Evolutionary conservation across 2,113 vertebrate genomes (phyloP).

Genomic region (Corydoras maculifer): DNA sequence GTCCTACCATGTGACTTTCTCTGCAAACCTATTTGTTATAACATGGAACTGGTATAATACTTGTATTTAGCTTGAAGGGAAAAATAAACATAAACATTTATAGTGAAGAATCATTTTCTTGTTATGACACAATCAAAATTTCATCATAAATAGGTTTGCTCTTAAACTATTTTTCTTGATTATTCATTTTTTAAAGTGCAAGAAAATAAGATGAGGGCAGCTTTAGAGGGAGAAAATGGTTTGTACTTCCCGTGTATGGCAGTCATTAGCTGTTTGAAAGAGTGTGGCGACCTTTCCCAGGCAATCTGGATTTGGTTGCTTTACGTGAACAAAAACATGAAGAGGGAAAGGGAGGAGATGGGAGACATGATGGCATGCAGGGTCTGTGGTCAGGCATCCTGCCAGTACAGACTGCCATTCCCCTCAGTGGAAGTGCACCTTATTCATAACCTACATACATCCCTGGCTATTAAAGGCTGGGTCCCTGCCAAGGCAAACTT

Average conservation of each 20-base stretch:
- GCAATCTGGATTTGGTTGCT: slow-evolving; percentile 4
- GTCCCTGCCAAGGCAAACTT: slow-evolving; percentile 68
- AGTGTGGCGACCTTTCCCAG: slow-evolving; percentile 32
- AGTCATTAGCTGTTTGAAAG: slow-evolving; percentile 28
- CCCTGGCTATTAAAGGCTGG: slow-evolving; percentile 63
- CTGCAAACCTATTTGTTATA: too few relatives aligned
- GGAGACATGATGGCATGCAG: slow-evolving; percentile 37
- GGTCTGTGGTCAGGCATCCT: slow-evolving; percentile 45
- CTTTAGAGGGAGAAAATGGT: too few relatives aligned
- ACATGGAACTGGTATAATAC: too few relatives aligned
- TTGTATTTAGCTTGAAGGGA: too few relatives aligned
- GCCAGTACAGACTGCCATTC: slow-evolving; percentile 42
- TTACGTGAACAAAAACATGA: background rate
- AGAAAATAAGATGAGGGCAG: too few relatives aligned
- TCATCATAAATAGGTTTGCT: too few relatives aligned
- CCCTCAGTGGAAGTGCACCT: slow-evolving; percentile 49
- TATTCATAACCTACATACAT: slow-evolving; percentile 54
- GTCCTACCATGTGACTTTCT: too few relatives aligned
- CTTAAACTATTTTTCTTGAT: too few relatives aligned
- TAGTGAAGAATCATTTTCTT: too few relatives aligned
- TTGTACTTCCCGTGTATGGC: slow-evolving; percentile 17
- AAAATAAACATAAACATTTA: too few relatives aligned
- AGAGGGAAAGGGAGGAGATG: background rate
- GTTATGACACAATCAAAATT: too few relatives aligned
- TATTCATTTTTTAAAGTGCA: too few relatives aligned